Percentiles rank a stretch among this genome's conserved stretches.
phyloP scores from a whole-genome alignment of 2,888 invertebrate species.

The Leucozona laternaria region DNA sequence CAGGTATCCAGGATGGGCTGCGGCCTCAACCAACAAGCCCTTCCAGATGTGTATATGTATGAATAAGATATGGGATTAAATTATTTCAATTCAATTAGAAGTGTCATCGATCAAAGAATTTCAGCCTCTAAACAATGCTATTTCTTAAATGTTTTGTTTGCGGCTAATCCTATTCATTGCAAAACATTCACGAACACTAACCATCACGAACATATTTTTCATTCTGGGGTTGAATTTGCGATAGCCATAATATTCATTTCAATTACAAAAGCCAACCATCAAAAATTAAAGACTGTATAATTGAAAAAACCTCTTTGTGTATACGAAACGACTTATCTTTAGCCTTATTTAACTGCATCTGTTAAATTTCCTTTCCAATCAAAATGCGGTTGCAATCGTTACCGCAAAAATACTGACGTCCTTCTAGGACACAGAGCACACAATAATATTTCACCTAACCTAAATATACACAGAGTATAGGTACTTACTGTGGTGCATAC shows the following conservation, averaged over 20 bases:
- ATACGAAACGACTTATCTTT: conserved; percentile 19
- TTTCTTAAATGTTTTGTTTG: neutral
- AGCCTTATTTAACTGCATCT: conserved; percentile 82
- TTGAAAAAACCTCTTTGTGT: conserved; percentile 8
- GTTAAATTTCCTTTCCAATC: conserved; percentile 86
- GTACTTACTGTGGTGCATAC: neutral
- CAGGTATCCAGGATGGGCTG: too few relatives aligned
- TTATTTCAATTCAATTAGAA: conserved; percentile 31
- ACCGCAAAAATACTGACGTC: conserved; percentile 88
- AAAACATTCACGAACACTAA: conserved; percentile 12
- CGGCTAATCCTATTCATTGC: conserved; percentile 5
- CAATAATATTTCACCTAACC: neutral
- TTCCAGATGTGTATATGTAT: too few relatives aligned
- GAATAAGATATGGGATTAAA: neutral
- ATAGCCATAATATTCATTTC: neutral
- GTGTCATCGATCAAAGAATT: conserved; percentile 5
- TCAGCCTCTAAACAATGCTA: neutral
- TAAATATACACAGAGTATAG: neutral
- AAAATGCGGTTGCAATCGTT: conserved; percentile 87
- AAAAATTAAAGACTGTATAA: conserved; percentile 22
- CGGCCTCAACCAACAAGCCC: too few relatives aligned
- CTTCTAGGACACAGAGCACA: conserved; percentile 81
- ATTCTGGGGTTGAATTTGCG: conserved; percentile 7
- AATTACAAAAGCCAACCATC: conserved; percentile 12
- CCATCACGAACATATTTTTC: conserved; percentile 13